Base-by-base conservation (phyloP, 30 jellyfish, hydroid and myxozoan species). In the Pseudorhiza aurosa region DNA sequence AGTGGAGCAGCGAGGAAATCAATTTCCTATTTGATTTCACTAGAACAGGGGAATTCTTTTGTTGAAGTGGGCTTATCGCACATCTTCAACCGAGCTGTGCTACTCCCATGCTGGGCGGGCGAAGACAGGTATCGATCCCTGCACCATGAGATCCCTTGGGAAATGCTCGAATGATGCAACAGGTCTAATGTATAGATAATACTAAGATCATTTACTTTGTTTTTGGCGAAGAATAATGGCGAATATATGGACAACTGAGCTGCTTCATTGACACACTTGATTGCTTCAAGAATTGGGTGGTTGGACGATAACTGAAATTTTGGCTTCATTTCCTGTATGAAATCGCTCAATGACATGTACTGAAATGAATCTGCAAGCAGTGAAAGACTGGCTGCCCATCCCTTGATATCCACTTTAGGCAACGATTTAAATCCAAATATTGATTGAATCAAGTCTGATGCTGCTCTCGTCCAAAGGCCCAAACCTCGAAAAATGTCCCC, bases 381-480 rank as follows among this genome's bases (percentile, higher is more conserved):
- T 14, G 94, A 63, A 35, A 82, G 58, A 59, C 94, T 72, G 1
- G 94, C 44, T 1, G 87, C 86, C 83, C 83, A 56, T 1, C 94
- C 94, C 29, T 82, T 82, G 27, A 22, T 82, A 32, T 82, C 94
- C 25, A 27, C 78, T 45, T 68, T 71, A 4, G 75, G 81, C 56
- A 82, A 69, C 35, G 81, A 24, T 45, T 64, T 82, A 40, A 82
- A 82, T 2, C 80, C 77, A 25, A 63, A 30, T 24, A 72, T 82
- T 6, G 94, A 68, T 14, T 57, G 56, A 72, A 68, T 68, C 26
- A 82, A 30, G 30, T 50, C 44, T 22, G 31, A 22, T 0, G 87
- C 76, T 14, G 94, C 94, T 5, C 29, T 45, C 9, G 51, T 56
- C 86, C 94, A 82, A 1, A 82, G 87, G 21, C 94, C 94, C 1